Evolutionary conservation across 2,113 vertebrate species (phyloP).

Genomic region (Oreocharis arfaki): DNA sequence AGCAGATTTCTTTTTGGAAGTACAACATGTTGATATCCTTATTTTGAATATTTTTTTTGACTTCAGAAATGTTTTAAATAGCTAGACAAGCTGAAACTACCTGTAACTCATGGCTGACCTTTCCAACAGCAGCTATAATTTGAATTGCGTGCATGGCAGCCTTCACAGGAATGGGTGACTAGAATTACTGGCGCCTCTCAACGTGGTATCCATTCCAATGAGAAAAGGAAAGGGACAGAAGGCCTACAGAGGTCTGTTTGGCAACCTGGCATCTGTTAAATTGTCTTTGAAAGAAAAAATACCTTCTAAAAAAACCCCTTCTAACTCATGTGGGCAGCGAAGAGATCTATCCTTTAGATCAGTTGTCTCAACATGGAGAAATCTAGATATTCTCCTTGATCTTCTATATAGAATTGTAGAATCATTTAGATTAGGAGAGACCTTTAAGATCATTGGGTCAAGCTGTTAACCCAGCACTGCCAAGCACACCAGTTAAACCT

Average conservation of each 20-base stretch:
- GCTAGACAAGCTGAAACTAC: not conserved
- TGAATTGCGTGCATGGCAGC: not conserved
- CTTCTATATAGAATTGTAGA: not conserved
- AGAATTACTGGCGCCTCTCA: not conserved
- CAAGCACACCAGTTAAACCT: not conserved
- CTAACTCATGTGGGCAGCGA: not conserved
- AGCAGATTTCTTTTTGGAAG: not conserved
- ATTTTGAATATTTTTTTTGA: not conserved
- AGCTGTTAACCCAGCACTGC: not conserved
- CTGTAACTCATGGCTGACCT: not conserved
- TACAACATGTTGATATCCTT: not conserved
- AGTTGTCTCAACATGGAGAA: not conserved
- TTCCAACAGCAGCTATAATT: not conserved
- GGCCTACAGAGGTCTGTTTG: not conserved
- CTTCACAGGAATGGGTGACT: not conserved
- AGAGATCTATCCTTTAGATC: not conserved
- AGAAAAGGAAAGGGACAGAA: not conserved
- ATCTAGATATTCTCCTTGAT: not conserved
- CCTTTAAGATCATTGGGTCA: not conserved
- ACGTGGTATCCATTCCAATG: not conserved
- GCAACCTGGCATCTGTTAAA: not conserved
- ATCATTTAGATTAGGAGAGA: not conserved
- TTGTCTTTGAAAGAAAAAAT: not conserved
- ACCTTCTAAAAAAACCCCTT: accelerated
- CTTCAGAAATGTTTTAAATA: not conserved